Conservation (phyloP, 2,888 invertebrate species). For the Gymnosoma rotundatum region DNA sequence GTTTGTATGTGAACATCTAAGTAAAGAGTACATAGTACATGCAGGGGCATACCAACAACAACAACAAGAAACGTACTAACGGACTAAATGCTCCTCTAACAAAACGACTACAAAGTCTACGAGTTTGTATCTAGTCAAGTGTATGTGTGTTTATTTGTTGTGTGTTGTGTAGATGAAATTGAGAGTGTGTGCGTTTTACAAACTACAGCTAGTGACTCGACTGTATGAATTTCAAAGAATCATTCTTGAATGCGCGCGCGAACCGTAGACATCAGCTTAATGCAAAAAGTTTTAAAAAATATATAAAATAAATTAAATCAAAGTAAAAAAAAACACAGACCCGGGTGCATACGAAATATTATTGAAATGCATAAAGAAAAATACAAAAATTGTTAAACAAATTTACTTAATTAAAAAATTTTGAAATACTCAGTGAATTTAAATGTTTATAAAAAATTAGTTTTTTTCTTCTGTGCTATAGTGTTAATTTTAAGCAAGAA, state of each 20-base stretch:
- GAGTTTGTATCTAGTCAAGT: conserved; percentile 34
- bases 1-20: background rate
- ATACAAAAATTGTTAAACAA: background rate
- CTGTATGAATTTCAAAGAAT: conserved; percentile 75
- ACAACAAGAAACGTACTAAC: conserved; percentile 15
- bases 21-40: conserved; percentile 9
- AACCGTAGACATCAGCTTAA: conserved; percentile 76
- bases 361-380: background rate
- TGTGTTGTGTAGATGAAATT: background rate
- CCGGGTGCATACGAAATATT: conserved; percentile 50
- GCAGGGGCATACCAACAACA: conserved; percentile 18
- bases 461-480: background rate
- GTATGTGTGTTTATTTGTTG: background rate
- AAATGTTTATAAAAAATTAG: background rate
- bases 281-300: conserved; percentile 4
- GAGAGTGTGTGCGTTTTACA: conserved; percentile 8
- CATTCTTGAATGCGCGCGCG: conserved; percentile 82
- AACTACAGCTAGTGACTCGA: conserved; percentile 53
- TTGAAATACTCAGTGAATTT: background rate
- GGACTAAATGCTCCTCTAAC: conserved; percentile 38
- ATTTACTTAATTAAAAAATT: background rate
- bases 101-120: conserved; percentile 29
- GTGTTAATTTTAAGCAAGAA: background rate
- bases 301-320: background rate
- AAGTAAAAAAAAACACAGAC: conserved; percentile 31